A percentile compares a stretch with the other conserved stretches of the same genome.
Conservation (phyloP, 1,140 invertebrate species). For the Ceratoteleas bidentatus region DNA sequence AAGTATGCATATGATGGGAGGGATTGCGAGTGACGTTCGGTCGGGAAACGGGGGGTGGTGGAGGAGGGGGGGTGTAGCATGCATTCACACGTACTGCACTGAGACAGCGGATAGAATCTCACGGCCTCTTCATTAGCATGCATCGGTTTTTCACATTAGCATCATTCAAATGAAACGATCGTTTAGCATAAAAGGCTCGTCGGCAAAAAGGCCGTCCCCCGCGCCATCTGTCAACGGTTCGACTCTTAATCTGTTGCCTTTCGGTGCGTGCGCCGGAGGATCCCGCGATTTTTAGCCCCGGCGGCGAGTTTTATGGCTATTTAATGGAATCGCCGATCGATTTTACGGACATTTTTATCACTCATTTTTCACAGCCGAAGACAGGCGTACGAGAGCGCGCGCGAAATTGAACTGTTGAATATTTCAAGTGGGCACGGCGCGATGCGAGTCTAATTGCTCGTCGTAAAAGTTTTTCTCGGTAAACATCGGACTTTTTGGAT, state of each 20-base stretch:
- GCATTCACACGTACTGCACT: slow-evolving; percentile 61
- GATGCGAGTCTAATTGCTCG: no score
- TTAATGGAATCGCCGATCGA: slow-evolving; percentile 39
- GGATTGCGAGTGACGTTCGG: slow-evolving; percentile 59
- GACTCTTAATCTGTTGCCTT: slow-evolving; percentile 60
- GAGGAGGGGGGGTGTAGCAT: no score
- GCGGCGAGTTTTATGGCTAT: slow-evolving; percentile 35
- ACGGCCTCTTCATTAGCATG: slow-evolving; percentile 77
- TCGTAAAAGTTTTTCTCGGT: no score
- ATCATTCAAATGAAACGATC: slow-evolving; percentile 80
- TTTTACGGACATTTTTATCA: slow-evolving; percentile 32
- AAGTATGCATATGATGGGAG: slow-evolving; percentile 45
- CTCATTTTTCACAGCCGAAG: slow-evolving; percentile 14
- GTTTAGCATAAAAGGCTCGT: slow-evolving; percentile 80
- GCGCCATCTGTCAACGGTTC: slow-evolving; percentile 56
- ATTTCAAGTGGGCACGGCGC: not conserved
- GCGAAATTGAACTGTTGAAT: slow-evolving; percentile 21
- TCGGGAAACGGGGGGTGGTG: slow-evolving; percentile 49
- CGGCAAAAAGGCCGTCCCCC: slow-evolving; percentile 62
- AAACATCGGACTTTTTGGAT: no score
- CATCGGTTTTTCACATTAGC: slow-evolving; percentile 81
- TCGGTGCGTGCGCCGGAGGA: slow-evolving; percentile 34
- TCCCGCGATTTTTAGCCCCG: slow-evolving; percentile 20
- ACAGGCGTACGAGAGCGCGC: not conserved
- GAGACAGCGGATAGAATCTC: slow-evolving; percentile 62